These are phyloP conservation scores for Machaerirhynchus nigripectus DNA, from an alignment of 2,113 vertebrate genomes.

Conservation along the genomic window DNA sequence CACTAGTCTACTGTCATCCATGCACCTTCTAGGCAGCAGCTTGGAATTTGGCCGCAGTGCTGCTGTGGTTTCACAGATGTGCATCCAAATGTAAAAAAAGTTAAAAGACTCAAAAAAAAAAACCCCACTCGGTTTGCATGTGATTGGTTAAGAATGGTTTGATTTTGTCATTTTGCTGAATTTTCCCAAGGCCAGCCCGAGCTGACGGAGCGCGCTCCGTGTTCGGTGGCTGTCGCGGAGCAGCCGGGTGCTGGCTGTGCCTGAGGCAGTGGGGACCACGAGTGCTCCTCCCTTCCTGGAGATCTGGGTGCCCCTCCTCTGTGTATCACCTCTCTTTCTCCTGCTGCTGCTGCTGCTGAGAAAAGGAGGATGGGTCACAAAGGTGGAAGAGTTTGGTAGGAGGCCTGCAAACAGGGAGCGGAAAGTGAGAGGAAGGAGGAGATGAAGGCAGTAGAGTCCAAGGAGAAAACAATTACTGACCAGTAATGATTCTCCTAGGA, in stretches of 20 bases:
- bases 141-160: not conserved
- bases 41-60: not conserved
- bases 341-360: not conserved
- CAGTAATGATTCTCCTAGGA: not conserved
- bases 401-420: not conserved
- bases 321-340: not conserved
- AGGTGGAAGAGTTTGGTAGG: not conserved
- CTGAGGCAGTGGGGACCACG: not conserved
- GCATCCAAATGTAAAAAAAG: not conserved
- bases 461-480: not conserved
- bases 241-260: fast-evolving
- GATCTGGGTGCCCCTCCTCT: not conserved
- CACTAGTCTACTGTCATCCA: not conserved
- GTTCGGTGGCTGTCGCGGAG: fast-evolving
- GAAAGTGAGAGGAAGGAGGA: not conserved
- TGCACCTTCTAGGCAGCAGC: not conserved
- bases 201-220: fast-evolving
- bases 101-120: not conserved
- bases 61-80: not conserved
- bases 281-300: not conserved
- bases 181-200: not conserved
- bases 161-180: not conserved
- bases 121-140: not conserved
- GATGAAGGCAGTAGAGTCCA: not conserved
- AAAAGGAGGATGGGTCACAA: not conserved